Conservation (phyloP, 1,140 invertebrate genomes). For the Drosophila aff. region DNA sequence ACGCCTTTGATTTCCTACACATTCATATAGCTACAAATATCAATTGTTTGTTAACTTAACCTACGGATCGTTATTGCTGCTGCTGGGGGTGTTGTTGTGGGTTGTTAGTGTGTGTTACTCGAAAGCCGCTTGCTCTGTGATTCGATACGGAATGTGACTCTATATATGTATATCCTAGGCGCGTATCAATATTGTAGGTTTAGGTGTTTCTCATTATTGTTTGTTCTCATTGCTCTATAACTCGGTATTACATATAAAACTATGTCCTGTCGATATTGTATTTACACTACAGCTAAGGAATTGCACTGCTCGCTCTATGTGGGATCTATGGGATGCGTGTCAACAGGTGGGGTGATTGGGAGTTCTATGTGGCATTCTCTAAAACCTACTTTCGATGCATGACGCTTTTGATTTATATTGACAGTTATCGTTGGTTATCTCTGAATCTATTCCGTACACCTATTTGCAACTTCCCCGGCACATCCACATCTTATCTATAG, state of each 20-base stretch:
- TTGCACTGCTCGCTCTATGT: conserved; percentile 33
- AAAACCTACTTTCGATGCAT: conserved; percentile 73
- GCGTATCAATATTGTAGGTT: conserved; percentile 52
- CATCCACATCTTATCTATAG: conserved; percentile 13
- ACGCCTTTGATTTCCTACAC: conserved; percentile 61
- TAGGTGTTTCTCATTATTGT: conserved; percentile 53
- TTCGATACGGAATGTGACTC: conserved; percentile 64
- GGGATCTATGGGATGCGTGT: conserved; percentile 33
- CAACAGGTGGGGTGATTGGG: conserved; percentile 24
- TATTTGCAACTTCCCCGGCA: conserved; percentile 59
- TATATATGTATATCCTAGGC: conserved; percentile 31
- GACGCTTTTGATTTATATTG: conserved; percentile 80
- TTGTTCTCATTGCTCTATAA: conserved; percentile 69
- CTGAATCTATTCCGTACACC: conserved; percentile 42
- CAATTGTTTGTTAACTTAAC: conserved; percentile 55
- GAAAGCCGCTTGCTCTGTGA: conserved; percentile 63
- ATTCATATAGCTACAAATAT: conserved; percentile 59
- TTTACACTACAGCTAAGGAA: conserved; percentile 68
- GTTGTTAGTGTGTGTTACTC: conserved; percentile 38
- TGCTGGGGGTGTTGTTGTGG: conserved; percentile 22
- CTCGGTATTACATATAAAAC: conserved; percentile 74
- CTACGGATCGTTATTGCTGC: conserved; percentile 52
- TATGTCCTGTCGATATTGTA: conserved; percentile 63
- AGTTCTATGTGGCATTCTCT: conserved; percentile 55
- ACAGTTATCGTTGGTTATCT: conserved; percentile 80